Evolutionary conservation across 2,888 invertebrate genomes (phyloP), one percentile per base, ranked within the genome.

Genomic region (Tiliacea citrago): DNA sequence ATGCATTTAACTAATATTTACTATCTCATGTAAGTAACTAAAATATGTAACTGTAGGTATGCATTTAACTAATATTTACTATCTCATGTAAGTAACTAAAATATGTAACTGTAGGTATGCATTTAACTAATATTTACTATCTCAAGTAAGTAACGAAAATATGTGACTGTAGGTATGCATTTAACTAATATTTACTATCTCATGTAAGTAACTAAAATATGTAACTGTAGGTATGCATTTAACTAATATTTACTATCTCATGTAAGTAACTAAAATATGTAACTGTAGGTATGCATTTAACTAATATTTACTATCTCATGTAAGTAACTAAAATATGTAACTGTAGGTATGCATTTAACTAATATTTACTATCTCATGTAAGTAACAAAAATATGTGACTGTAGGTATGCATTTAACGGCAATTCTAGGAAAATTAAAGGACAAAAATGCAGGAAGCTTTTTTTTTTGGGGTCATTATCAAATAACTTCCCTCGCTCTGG

Each of bases 301-400:
- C 39, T 35, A 45, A 51, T 42, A 69, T 51, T 35, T 24, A 35
- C 42, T n/a, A 45, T n/a, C n/a, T 4, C 2, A 60, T 10, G 9
- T 16, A 18, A 13, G 51, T 53, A 53, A 51, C 49, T 55, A 45
- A 45, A 71, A 35, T 45, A 60, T 24, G 63, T 49, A 63, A n/a
- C n/a, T n/a, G n/a, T n/a, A n/a, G n/a, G n/a, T n/a, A n/a, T n/a
- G n/a, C n/a, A n/a, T n/a, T n/a, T n/a, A n/a, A 68, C 39, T 35
- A 45, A 51, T 42, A 69, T 51, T 35, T 24, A 35, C 42, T n/a
- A 45, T n/a, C n/a, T 4, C 2, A 60, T 10, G 9, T 16, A 18
- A 13, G 51, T 53, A 53, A 51, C 49, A 60, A 45, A 45, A 71
- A 35, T 45, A 60, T 24, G 63, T 49, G 67, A 51, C 53, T 16